These are phyloP conservation scores for Nematopogon swammerdamellus DNA, from an alignment of 2,888 invertebrate genomes.

Conservation along the genomic window DNA sequence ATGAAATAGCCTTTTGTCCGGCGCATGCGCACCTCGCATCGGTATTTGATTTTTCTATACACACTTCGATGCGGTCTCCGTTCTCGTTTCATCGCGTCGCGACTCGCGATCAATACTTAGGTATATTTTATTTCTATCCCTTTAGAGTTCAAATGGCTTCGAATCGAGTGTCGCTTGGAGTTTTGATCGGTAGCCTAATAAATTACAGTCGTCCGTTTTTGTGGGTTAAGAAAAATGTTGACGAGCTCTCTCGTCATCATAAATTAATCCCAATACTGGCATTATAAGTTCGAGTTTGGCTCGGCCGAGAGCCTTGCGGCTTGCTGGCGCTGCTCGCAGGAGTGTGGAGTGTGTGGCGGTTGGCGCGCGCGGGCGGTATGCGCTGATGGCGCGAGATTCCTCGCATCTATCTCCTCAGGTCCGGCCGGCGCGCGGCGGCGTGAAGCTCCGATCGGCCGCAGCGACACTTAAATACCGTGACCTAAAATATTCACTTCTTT, in stretches of 20 bases:
- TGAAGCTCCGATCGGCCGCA: background rate
- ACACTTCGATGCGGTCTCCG: background rate
- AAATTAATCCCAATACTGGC: background rate
- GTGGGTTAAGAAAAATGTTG: background rate
- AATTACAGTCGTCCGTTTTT: background rate
- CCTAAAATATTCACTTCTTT: background rate
- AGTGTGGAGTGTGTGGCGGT: background rate
- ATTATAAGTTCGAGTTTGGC: background rate
- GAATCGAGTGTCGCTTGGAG: background rate
- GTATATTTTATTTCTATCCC: background rate
- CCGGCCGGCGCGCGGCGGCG: background rate
- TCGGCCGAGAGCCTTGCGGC: too few species aligned
- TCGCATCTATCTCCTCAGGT: background rate
- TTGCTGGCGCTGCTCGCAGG: too few species aligned
- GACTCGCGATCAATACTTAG: too few species aligned
- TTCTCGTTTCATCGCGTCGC: background rate
- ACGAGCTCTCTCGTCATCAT: background rate
- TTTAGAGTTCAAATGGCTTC: background rate
- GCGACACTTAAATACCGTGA: background rate
- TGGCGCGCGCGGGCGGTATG: background rate
- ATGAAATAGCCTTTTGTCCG: background rate
- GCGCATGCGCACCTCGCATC: background rate
- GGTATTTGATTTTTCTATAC: background rate
- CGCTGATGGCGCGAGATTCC: background rate
- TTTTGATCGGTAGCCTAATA: background rate